A percentile compares a stretch with the other conserved stretches of the same genome.
Evolutionary conservation across 23 tunicate genomes (phyloP).

Genomic region (Ascidia mentula): DNA sequence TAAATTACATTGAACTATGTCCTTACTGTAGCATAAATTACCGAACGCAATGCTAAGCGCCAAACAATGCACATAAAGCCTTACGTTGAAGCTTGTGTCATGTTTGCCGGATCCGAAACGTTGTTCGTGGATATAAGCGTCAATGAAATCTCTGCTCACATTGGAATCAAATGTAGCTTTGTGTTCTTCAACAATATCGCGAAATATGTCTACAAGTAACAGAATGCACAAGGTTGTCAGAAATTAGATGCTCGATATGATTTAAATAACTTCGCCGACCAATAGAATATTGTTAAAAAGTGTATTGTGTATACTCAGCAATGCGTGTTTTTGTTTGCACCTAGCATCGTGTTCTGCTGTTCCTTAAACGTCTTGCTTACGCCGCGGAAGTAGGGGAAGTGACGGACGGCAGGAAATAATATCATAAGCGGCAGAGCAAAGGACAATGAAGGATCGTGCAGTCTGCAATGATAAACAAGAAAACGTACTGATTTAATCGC

Average conservation of each 20-base stretch:
- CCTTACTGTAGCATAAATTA: background rate
- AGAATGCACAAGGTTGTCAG: too few species aligned
- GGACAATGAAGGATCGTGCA: background rate
- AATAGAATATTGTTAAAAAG: too few species aligned
- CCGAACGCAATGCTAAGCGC: background rate
- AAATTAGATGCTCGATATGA: too few species aligned
- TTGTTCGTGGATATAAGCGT: background rate
- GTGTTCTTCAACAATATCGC: background rate
- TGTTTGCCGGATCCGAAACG: background rate
- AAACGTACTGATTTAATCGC: too few species aligned
- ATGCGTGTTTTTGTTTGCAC: too few species aligned
- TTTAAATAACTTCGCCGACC: too few species aligned
- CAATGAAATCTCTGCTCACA: background rate
- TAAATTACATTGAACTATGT: too few species aligned
- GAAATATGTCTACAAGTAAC: background rate
- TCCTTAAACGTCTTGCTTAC: background rate
- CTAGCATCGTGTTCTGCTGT: background rate
- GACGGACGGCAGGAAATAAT: background rate
- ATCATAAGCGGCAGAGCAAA: background rate
- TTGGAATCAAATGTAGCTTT: background rate
- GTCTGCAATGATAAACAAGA: too few species aligned
- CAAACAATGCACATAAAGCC: too few species aligned
- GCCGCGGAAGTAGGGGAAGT: conserved; percentile 4
- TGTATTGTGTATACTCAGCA: too few species aligned
- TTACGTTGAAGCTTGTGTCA: background rate